These are phyloP conservation scores for Lasioglossum morio DNA, from an alignment of 2,888 invertebrate genomes.

Conservation along the genomic window DNA sequence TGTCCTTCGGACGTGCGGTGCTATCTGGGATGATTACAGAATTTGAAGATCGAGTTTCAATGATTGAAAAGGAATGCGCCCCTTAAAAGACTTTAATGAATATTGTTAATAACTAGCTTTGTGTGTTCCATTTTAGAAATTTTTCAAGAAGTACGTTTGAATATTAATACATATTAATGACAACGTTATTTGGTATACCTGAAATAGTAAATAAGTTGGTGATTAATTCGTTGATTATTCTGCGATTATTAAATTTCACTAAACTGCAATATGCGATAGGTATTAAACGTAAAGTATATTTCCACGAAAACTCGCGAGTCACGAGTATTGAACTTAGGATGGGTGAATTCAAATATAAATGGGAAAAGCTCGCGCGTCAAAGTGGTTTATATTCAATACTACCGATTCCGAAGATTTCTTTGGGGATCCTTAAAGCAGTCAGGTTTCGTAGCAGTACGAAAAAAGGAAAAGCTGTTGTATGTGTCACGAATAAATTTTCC, in stretches of 20 bases:
- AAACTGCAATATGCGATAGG: background rate
- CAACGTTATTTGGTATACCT: background rate
- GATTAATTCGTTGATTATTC: background rate
- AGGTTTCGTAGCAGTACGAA: slow-evolving; percentile 20
- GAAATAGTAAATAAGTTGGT: background rate
- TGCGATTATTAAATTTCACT: background rate
- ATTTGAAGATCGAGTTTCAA: too few species aligned
- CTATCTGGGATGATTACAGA: too few species aligned
- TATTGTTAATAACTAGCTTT: too few species aligned
- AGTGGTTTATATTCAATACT: slow-evolving; percentile 48
- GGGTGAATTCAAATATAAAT: slow-evolving; percentile 12
- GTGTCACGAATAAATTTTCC: slow-evolving; percentile 13
- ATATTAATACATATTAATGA: background rate
- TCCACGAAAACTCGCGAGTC: background rate
- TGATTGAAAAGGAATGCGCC: too few species aligned
- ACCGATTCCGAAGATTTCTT: slow-evolving; percentile 49
- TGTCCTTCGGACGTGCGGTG: too few species aligned
- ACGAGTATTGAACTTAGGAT: background rate
- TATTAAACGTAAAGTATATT: background rate
- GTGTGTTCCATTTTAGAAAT: background rate
- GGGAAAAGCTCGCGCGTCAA: slow-evolving; percentile 39
- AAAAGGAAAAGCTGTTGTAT: slow-evolving; percentile 5
- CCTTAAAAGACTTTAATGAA: too few species aligned
- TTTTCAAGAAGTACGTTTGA: background rate
- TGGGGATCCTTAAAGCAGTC: slow-evolving; percentile 48